Percentiles rank a stretch among this genome's conserved stretches.
These are phyloP conservation scores for Oceanodroma tethys DNA, from an alignment of 2,113 vertebrate species.

Conservation along the genomic window DNA sequence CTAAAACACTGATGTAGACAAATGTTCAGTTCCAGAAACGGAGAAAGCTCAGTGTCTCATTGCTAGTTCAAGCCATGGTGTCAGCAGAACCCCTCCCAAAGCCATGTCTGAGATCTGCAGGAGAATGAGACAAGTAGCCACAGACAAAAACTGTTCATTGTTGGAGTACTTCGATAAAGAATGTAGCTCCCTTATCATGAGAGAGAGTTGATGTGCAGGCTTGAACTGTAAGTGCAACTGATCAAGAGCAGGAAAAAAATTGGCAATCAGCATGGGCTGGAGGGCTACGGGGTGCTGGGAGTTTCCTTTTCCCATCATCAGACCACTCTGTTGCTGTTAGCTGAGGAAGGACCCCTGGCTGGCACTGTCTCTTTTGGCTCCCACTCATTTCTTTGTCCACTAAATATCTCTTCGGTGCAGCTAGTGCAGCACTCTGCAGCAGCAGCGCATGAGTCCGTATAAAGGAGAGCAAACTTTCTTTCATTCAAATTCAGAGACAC, in stretches of 20 bases:
- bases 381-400: not conserved
- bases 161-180: not conserved
- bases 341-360: not conserved
- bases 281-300: not conserved
- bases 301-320: not conserved
- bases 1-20: not conserved
- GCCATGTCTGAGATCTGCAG: not conserved
- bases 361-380: not conserved
- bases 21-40: not conserved
- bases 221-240: not conserved
- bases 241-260: not conserved
- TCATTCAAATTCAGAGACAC: not conserved
- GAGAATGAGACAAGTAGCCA: not conserved
- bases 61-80: not conserved
- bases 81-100: not conserved
- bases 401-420: not conserved
- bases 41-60: not conserved
- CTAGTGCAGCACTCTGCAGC: not conserved
- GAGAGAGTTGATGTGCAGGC: not conserved
- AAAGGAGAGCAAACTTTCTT: not conserved
- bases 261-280: not conserved
- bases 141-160: not conserved
- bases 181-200: not conserved
- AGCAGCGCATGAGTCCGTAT: not conserved
- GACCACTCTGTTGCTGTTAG: not conserved